Evolutionary conservation across 2,797 vertebrate genomes (phyloP).

Genomic region (Pangasius djambal): DNA sequence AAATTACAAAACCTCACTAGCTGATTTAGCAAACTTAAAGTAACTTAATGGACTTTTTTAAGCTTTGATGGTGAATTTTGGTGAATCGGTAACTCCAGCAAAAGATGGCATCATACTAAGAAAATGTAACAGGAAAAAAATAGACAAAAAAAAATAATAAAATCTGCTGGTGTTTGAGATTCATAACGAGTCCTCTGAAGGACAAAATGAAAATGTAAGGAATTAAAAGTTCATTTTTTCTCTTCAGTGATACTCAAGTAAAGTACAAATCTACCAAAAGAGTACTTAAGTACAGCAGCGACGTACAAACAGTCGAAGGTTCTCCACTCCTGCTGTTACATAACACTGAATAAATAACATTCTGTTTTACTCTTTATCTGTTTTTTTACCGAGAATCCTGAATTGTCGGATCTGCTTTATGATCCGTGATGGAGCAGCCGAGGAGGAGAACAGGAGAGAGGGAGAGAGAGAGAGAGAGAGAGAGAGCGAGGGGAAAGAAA

Average conservation of each 20-base stretch:
- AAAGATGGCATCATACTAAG: no score
- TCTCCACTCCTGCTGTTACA: not conserved
- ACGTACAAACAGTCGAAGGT: no score
- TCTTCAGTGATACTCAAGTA: not conserved
- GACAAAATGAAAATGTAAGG: not conserved
- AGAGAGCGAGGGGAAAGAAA: no score
- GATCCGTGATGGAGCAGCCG: not conserved
- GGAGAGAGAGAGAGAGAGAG: not conserved
- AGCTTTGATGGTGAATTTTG: not conserved
- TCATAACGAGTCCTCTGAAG: not conserved
- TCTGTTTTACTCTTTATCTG: constrained; percentile 12
- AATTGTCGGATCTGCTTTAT: constrained; percentile 13
- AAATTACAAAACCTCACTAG: not conserved
- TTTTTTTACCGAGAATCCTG: not conserved
- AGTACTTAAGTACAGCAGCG: not conserved
- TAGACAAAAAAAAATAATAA: not conserved
- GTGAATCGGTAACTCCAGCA: not conserved
- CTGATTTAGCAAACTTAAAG: not conserved
- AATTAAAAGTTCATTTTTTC: not conserved
- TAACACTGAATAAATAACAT: not conserved
- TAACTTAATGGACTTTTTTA: not conserved
- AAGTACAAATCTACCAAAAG: not conserved
- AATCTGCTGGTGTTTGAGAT: not conserved
- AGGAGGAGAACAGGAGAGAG: not conserved
- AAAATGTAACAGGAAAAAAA: not conserved